These are phyloP conservation scores for Nothocercus nigrocapillus DNA, from an alignment of 2,113 vertebrate species.

Conservation along the genomic window DNA sequence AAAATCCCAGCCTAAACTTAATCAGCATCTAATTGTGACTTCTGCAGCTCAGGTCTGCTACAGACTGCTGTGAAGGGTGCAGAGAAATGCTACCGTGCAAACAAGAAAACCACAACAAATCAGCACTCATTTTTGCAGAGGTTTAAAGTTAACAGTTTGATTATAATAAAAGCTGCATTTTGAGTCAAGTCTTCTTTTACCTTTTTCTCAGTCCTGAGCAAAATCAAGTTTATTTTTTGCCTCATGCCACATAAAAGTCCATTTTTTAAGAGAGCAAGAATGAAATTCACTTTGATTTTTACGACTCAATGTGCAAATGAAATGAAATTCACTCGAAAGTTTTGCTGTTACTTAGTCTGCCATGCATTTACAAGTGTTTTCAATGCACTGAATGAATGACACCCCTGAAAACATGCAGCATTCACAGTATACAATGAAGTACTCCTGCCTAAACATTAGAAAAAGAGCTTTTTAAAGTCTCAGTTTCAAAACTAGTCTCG, in stretches of 20 bases:
- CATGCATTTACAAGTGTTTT: neutral
- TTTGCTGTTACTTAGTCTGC: neutral
- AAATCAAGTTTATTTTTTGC: neutral
- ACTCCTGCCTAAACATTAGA: neutral
- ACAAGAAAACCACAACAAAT: neutral
- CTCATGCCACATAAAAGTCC: neutral
- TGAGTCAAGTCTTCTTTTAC: neutral
- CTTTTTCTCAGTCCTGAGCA: neutral
- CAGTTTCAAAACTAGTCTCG: neutral
- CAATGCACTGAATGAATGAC: neutral
- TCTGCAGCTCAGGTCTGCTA: neutral
- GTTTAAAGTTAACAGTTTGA: neutral
- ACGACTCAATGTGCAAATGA: neutral
- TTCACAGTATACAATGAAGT: neutral
- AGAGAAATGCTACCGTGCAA: neutral
- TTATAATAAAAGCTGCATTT: neutral
- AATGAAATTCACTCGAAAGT: neutral
- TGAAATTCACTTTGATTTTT: neutral
- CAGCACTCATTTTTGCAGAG: neutral
- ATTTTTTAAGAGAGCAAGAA: neutral
- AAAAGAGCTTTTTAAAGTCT: neutral
- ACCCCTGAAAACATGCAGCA: neutral
- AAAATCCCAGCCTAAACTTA: constrained; percentile 8
- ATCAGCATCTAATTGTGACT: neutral
- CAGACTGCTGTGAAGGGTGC: neutral